Conservation (phyloP, 2,797 vertebrate species). For the Tolypeutes matacus region DNA sequence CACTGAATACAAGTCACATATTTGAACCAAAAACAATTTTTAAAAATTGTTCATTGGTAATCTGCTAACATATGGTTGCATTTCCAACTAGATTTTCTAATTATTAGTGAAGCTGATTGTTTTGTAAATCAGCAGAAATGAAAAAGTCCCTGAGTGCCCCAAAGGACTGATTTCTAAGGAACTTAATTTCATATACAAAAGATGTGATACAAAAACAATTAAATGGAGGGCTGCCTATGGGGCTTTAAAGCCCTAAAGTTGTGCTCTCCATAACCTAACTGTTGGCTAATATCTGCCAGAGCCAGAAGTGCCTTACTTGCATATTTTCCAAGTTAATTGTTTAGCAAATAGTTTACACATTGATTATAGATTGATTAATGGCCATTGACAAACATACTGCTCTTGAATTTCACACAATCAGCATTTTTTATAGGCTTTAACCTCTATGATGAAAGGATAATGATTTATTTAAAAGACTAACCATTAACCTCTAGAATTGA, state of each 20-base stretch:
- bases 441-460: constrained; percentile 48
- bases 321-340: constrained; percentile 72
- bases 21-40: constrained; percentile 59
- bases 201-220: constrained; percentile 69
- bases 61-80: constrained; percentile 61
- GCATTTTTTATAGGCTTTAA: constrained; percentile 59
- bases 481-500: constrained; percentile 51
- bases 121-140: constrained; percentile 70
- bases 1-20: constrained; percentile 53
- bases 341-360: constrained; percentile 70
- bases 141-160: constrained; percentile 40
- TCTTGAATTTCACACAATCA: constrained; percentile 68
- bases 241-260: constrained; percentile 32
- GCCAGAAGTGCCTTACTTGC: constrained; percentile 61
- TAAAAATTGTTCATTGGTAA: constrained; percentile 75
- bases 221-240: not conserved
- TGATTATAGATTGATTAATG: constrained; percentile 72
- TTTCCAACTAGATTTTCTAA: constrained; percentile 64
- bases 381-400: constrained; percentile 45
- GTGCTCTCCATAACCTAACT: not conserved
- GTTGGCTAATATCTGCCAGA: constrained; percentile 25
- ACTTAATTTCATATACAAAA: constrained; percentile 70
- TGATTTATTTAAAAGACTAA: constrained; percentile 67
- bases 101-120: constrained; percentile 69
- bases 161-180: constrained; percentile 66